Evolutionary conservation across 2,113 vertebrate species (phyloP).

Genomic region (Ophiodon elongatus): DNA sequence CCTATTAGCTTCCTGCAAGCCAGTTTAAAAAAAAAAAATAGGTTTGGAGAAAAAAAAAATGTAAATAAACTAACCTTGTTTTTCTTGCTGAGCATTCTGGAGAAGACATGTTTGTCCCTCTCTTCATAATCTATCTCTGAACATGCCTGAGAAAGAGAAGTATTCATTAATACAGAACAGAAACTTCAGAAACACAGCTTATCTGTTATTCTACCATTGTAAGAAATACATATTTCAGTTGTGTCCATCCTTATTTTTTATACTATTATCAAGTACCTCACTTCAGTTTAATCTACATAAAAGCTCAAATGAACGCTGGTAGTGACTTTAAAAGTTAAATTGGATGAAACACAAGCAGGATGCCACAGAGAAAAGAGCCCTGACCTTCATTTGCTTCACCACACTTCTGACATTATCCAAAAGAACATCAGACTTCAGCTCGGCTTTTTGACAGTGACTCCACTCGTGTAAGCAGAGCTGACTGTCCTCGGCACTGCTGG

Average conservation of each 20-base stretch:
- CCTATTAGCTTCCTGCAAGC: no score
- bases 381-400: slow-evolving; percentile 77
- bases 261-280: neutral
- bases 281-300: neutral
- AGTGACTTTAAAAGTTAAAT: neutral
- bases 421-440: slow-evolving; percentile 76
- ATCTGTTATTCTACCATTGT: no score
- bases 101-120: rapidly evolving
- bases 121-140: rapidly evolving
- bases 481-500: slow-evolving; percentile 79
- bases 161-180: neutral
- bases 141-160: slow-evolving; percentile 45
- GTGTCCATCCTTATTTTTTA: neutral
- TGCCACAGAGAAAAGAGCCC: neutral
- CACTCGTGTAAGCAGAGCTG: slow-evolving; percentile 53
- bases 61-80: slow-evolving; percentile 71
- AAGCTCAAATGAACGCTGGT: neutral
- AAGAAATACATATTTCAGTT: neutral
- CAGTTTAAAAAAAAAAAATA: no score
- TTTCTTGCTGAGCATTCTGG: slow-evolving; percentile 36
- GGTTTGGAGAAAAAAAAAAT: neutral
- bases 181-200: neutral
- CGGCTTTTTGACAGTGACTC: rapidly evolving
- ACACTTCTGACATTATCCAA: slow-evolving; percentile 83
- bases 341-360: neutral